Percentiles rank a stretch among this genome's conserved stretches.
Conservation (phyloP, 2,888 invertebrate species). For the Drosophila anceps region DNA sequence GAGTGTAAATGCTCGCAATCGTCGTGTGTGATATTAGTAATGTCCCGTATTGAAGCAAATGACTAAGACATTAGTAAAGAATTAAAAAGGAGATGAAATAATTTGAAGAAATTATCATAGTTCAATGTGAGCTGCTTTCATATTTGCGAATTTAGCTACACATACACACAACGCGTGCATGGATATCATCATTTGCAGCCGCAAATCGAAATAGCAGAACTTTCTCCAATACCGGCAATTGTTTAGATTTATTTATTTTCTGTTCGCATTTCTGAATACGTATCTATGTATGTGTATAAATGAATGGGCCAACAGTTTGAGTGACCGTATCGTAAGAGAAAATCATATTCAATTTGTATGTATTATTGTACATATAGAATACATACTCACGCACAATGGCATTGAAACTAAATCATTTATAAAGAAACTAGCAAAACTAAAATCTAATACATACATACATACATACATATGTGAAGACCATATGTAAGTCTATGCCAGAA, state of each 20-base stretch:
- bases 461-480: neutral
- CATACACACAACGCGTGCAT: neutral
- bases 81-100: neutral
- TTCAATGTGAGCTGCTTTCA: neutral
- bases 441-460: neutral
- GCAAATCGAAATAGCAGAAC: conserved; percentile 2
- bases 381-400: neutral
- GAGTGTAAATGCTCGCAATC: neutral
- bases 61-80: neutral
- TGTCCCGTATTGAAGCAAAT: neutral
- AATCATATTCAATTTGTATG: conserved; percentile 8
- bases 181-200: neutral
- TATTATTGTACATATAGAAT: conserved; percentile 5
- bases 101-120: neutral
- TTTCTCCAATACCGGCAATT: conserved; percentile 29
- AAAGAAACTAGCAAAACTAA: neutral
- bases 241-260: conserved; percentile 2
- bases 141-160: neutral
- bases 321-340: neutral
- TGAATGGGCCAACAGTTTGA: neutral
- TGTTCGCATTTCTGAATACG: conserved; percentile 3
- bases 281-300: conserved; percentile 7
- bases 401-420: neutral
- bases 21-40: conserved; percentile 12
- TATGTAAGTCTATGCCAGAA: conserved; percentile 2